Evolutionary conservation across 2,888 invertebrate genomes (phyloP).

Genomic region (Marronus borbonicus): DNA sequence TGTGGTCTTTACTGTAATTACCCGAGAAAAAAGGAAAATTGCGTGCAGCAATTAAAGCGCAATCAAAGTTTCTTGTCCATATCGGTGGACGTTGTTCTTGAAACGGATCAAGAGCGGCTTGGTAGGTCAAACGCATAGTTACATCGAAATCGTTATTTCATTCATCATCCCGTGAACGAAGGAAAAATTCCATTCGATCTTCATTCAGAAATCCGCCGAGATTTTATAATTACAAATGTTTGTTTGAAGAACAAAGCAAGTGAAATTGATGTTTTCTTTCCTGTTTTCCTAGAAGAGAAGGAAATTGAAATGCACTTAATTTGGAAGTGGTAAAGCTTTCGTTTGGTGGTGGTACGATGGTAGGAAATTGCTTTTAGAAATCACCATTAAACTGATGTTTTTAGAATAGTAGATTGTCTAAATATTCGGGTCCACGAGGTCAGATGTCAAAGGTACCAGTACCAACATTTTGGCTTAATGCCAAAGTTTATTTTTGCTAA

Average conservation of each 20-base stretch:
- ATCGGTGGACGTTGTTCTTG: not conserved
- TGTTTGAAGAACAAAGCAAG: not conserved
- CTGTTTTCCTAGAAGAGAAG: not conserved
- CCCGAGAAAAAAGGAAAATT: not conserved
- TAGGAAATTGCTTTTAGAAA: too few relatives aligned
- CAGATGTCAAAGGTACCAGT: too few relatives aligned
- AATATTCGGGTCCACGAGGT: too few relatives aligned
- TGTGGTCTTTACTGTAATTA: too few relatives aligned
- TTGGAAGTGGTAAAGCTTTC: too few relatives aligned
- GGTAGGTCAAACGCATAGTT: not conserved
- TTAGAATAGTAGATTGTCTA: too few relatives aligned
- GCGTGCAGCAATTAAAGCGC: not conserved
- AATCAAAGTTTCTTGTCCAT: slow-evolving; percentile 18
- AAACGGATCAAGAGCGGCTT: not conserved
- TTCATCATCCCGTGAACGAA: not conserved
- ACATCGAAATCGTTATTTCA: slow-evolving; percentile 4
- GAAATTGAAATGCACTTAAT: too few relatives aligned
- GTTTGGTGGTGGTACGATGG: too few relatives aligned
- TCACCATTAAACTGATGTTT: too few relatives aligned
- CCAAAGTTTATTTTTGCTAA: too few relatives aligned
- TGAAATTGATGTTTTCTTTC: not conserved
- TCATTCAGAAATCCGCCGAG: slow-evolving; percentile 6
- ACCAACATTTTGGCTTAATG: too few relatives aligned
- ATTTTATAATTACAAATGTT: not conserved
- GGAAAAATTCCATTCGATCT: not conserved